phyloP scores from a whole-genome alignment of 2,797 vertebrate genomes.

The Nyctibius grandis region DNA sequence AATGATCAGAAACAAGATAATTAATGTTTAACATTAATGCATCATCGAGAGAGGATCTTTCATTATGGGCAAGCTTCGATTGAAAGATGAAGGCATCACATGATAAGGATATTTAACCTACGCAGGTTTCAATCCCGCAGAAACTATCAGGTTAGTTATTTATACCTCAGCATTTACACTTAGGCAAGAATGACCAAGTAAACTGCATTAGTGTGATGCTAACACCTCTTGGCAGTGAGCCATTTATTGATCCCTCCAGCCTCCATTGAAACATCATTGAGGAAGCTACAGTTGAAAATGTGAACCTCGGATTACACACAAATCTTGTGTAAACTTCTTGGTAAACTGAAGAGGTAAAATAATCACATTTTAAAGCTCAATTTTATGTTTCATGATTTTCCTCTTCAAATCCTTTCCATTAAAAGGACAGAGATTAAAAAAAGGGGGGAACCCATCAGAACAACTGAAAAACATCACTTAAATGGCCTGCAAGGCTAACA shows the following conservation, averaged over 20 bases:
- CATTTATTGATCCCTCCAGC: not conserved
- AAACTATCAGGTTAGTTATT: not conserved
- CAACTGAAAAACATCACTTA: not conserved
- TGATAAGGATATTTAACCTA: not conserved
- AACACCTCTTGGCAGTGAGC: not conserved
- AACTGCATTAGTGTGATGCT: not conserved
- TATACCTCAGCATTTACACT: not conserved
- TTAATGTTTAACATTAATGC: not conserved
- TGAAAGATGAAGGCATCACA: not conserved
- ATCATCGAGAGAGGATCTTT: not conserved
- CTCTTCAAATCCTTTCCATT: not conserved
- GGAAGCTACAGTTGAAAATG: not conserved
- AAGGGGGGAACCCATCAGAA: not conserved
- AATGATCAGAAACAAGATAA: not conserved
- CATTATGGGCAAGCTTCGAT: not conserved
- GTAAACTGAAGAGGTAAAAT: not conserved
- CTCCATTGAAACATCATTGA: not conserved
- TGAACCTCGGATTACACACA: not conserved
- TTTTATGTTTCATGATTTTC: not conserved
- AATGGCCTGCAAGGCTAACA: not conserved
- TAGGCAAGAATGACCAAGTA: not conserved
- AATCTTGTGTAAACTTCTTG: not conserved
- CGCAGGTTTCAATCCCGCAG: not conserved
- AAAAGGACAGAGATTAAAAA: not conserved
- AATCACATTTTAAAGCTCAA: not conserved